Percentiles rank a stretch among this genome's conserved stretches.
Conservation (phyloP, 2,888 invertebrate genomes). For the Epirrhoe tristata region DNA sequence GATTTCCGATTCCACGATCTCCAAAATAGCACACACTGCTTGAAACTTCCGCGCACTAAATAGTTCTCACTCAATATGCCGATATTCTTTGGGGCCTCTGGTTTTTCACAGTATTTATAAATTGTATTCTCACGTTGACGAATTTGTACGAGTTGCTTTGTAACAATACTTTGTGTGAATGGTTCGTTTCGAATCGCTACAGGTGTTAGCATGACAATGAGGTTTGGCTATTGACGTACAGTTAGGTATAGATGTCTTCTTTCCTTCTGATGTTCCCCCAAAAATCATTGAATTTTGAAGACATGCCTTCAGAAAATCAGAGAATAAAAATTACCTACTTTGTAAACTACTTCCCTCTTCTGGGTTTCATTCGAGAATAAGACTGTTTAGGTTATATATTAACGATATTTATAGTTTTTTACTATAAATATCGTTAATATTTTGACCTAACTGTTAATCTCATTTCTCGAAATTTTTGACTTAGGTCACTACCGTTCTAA, state of each 20-base stretch:
- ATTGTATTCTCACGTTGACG: slow-evolving; percentile 59
- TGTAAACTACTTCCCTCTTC: too few species aligned
- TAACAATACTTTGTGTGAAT: slow-evolving; percentile 57
- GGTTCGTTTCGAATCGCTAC: slow-evolving; percentile 43
- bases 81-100: slow-evolving; percentile 39
- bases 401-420: too few species aligned
- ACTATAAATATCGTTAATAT: too few species aligned
- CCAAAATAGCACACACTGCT: slow-evolving; percentile 21
- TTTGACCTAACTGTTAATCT: too few species aligned
- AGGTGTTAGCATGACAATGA: slow-evolving; percentile 38
- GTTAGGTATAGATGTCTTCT: slow-evolving; percentile 7
- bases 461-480: too few species aligned
- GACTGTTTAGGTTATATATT: too few species aligned
- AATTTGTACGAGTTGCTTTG: slow-evolving; percentile 52
- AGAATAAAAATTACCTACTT: too few species aligned
- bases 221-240: slow-evolving; percentile 25
- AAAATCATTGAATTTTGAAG: too few species aligned
- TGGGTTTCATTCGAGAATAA: too few species aligned
- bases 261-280: slow-evolving; percentile 21
- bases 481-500: too few species aligned
- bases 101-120: slow-evolving; percentile 55
- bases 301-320: too few species aligned
- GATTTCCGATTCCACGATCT: slow-evolving; percentile 22
- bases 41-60: slow-evolving; percentile 4
- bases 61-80: slow-evolving; percentile 43